Percentiles rank a stretch among this genome's conserved stretches.
Evolutionary conservation across 2,797 vertebrate species (phyloP).

Genomic region (Sitta carolinensis): DNA sequence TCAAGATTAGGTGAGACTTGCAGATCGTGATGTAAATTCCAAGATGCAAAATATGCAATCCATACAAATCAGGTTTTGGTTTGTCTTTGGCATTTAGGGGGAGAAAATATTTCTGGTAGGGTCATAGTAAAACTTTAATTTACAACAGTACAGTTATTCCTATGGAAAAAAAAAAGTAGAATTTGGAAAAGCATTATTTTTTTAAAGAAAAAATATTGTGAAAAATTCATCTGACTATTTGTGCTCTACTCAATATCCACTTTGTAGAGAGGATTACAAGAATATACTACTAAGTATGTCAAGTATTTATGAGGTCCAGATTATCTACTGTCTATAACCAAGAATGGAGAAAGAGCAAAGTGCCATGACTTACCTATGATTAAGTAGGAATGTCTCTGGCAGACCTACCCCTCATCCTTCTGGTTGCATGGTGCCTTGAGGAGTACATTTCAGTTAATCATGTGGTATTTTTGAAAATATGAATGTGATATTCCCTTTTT

Average conservation of each 20-base stretch:
- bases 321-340: slow-evolving; percentile 10
- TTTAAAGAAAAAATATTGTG: background rate
- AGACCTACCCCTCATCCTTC: background rate
- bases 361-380: background rate
- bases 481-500: background rate
- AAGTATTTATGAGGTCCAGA: background rate
- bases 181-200: background rate
- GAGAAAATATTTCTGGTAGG: background rate
- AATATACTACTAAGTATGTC: background rate
- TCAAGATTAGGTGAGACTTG: background rate
- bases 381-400: background rate
- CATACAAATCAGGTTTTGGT: background rate
- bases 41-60: background rate
- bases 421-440: background rate
- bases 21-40: background rate
- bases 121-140: background rate
- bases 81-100: background rate
- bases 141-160: background rate
- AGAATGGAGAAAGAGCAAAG: slow-evolving; percentile 28
- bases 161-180: background rate
- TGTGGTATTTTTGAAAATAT: background rate
- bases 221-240: background rate
- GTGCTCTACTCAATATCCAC: background rate
- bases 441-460: background rate
- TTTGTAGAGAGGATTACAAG: background rate